phyloP scores from a whole-genome alignment of 2,797 vertebrate species.

The Clamator glandarius region DNA sequence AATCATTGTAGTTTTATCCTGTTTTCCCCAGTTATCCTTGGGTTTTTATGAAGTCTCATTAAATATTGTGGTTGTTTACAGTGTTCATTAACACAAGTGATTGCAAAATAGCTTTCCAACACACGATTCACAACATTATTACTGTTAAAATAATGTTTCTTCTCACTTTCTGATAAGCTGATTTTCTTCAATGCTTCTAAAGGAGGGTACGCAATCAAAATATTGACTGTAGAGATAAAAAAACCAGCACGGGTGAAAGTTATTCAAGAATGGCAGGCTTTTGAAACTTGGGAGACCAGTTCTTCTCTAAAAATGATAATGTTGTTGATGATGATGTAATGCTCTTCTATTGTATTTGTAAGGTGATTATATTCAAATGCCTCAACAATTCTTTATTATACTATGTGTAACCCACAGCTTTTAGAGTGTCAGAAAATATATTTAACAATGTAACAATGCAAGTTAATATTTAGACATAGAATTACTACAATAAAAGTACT shows the following conservation, averaged over 20 bases:
- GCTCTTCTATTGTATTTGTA: neutral
- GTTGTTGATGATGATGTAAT: neutral
- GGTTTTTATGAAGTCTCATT: conserved; percentile 36
- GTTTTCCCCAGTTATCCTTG: neutral
- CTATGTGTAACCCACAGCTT: neutral
- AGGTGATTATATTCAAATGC: neutral
- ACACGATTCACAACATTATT: conserved; percentile 14
- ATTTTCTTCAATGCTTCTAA: conserved; percentile 23
- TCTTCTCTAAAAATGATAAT: neutral
- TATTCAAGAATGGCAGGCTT: neutral
- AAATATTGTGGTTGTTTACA: conserved; percentile 10
- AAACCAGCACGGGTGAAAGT: neutral
- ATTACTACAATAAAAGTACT: neutral
- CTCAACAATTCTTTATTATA: neutral
- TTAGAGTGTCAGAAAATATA: neutral
- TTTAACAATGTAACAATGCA: neutral
- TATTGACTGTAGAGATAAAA: neutral
- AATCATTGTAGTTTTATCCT: conserved; percentile 27
- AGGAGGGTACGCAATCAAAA: neutral
- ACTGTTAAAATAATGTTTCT: conserved; percentile 43
- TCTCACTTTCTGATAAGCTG: neutral
- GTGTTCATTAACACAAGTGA: conserved; percentile 24
- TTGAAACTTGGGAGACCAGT: neutral
- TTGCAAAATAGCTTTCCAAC: conserved; percentile 22
- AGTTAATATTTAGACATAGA: conserved; percentile 3